Conservation (phyloP, 2,797 vertebrate species). For the Gadopsis marmoratus region DNA sequence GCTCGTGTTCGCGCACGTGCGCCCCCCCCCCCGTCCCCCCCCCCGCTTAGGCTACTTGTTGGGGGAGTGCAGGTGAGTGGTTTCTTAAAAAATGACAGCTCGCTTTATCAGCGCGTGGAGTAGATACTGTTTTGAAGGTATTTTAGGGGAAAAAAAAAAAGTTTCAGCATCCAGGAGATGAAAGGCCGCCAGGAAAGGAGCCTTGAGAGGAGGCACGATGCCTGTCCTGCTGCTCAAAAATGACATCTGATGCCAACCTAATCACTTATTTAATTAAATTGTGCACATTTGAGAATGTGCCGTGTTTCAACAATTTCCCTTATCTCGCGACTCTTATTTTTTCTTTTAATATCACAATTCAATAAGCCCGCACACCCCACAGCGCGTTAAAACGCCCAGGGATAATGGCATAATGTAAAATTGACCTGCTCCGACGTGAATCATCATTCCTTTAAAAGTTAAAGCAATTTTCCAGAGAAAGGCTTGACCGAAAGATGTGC, state of each 20-base stretch:
- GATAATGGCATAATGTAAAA: conserved; percentile 95
- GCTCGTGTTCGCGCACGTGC: conserved; percentile 16
- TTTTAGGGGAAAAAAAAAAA: conserved; percentile 51
- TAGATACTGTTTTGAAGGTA: conserved; percentile 40
- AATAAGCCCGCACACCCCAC: conserved; percentile 90
- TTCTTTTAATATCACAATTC: conserved; percentile 87
- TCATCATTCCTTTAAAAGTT: conserved; percentile 98
- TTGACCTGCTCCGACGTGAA: conserved; percentile 94
- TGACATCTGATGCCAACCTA: conserved; percentile 21
- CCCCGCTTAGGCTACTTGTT: conserved; percentile 38
- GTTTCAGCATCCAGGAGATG: conserved; percentile 36
- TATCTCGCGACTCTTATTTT: conserved; percentile 64
- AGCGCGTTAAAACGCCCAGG: conserved; percentile 95
- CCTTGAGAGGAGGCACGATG: conserved; percentile 34
- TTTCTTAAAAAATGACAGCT: conserved; percentile 78
- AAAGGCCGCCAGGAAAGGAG: conserved; percentile 52
- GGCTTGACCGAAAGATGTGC: conserved; percentile 93
- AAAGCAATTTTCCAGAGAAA: conserved; percentile 99
- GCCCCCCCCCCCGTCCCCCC: not conserved
- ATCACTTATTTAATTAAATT: conserved; percentile 55
- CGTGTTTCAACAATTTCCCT: conserved; percentile 45
- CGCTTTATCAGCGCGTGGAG: conserved; percentile 45
- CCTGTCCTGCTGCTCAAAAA: conserved; percentile 27
- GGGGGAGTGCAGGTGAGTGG: conserved; percentile 68
- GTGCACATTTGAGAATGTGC: conserved; percentile 41